Base-by-base conservation (phyloP, 1,140 invertebrate genomes). In the Euwallacea similis region DNA sequence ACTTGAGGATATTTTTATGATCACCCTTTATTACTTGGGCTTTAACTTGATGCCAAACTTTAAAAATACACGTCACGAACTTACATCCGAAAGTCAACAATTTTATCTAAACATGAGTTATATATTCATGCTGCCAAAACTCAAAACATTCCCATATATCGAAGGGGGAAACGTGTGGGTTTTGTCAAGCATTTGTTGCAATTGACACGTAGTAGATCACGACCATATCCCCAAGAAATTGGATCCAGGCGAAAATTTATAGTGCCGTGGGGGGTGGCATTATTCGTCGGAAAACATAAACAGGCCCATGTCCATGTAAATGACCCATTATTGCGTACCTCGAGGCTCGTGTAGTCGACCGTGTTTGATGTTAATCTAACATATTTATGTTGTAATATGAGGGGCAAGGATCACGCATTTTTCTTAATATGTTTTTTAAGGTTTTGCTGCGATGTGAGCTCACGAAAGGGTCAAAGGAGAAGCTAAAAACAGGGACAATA, bases 401-500 rank as follows among this genome's bases (percentile, higher is more conserved):
- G 21, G 21, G 21, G 1, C 21, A 33, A 33, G 21, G 21, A 33
- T 33, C 4, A 33, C 21, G 21, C 21, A 33, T 33, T 33, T 33
- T 33, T 33, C 21, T 33, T 33, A 33, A 33, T 33, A 4, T 33
- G 1, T 33, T 33, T 13, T 50, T 50, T 50, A 7, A 50, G 13
- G 2, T 50, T 50, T 50, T 50, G 13, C 46, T 50, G 46, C 2
- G 9, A 50, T 7, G 6, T 50, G 9, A 50, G 6, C 9, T 6
- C 6, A 2, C 13, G 6, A 50, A 50, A 50, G 46, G 46, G 46
- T 50, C 46, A 13, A 50, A 50, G 2, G 46, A 6, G 9, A 50
- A 69, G 60, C 43, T 11, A 10, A 61, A 69, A 71, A 67, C 42
- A 60, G 42, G 42, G 42, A 47, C 58, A 59, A 63, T 58, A 62